Conservation (phyloP, 2,797 vertebrate genomes). For the Alauda arvensis region DNA sequence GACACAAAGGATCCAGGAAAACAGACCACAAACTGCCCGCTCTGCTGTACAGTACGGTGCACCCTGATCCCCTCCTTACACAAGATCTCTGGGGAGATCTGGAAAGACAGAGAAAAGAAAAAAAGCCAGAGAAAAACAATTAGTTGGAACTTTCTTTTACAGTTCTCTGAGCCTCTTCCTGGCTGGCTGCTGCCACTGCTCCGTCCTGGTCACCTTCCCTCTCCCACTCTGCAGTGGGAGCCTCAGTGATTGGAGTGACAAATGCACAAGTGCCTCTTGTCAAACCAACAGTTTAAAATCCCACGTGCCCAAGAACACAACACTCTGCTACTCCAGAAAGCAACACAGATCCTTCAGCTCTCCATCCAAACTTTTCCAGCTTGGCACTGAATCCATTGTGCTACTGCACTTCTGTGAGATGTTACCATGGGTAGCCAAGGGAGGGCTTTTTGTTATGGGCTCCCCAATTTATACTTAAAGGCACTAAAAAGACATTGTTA, state of each 20-base stretch:
- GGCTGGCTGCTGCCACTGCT: background rate
- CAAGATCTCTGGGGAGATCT: slow-evolving; percentile 98
- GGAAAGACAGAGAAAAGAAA: background rate
- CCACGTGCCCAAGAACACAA: background rate
- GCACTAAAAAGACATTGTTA: background rate
- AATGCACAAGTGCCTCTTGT: background rate
- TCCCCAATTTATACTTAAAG: background rate
- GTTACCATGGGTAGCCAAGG: background rate
- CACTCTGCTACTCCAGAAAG: background rate
- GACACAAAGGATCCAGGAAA: slow-evolving; percentile 97
- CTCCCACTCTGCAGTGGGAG: background rate
- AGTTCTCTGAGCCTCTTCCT: background rate
- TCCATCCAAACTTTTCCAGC: background rate
- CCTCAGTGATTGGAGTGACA: background rate
- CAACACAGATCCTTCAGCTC: background rate
- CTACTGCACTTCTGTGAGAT: background rate
- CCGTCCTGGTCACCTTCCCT: background rate
- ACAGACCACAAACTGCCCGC: slow-evolving; percentile 96
- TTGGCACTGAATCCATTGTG: background rate
- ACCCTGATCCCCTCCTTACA: slow-evolving; percentile 95
- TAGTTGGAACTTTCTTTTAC: background rate
- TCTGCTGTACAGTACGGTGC: slow-evolving; percentile 94
- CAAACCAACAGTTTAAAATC: background rate
- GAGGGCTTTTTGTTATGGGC: background rate
- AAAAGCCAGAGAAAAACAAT: background rate